These are phyloP conservation scores for Vimba vimba DNA, from an alignment of 2,113 vertebrate species.

Conservation along the genomic window DNA sequence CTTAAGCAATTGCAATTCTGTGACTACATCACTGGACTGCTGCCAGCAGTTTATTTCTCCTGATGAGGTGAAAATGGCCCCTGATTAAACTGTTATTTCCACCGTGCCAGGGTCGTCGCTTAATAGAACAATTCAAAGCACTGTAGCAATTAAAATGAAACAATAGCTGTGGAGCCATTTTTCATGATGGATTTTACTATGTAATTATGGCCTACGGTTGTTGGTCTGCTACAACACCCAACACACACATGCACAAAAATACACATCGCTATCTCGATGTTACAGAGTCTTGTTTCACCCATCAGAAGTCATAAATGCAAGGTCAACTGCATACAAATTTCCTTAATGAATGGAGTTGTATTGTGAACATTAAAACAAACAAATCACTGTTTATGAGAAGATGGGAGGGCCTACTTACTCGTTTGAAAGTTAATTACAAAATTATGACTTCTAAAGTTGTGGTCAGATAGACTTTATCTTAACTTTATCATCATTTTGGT, in stretches of 20 bases:
- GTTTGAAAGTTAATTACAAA: conserved; percentile 4
- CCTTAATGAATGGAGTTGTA: background rate
- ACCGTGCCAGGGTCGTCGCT: conserved; percentile 19
- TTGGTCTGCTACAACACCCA: background rate
- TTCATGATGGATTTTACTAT: conserved; percentile 44
- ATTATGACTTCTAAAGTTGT: background rate
- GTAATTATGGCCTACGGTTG: conserved; percentile 27
- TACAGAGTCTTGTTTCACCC: background rate
- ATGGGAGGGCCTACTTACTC: background rate
- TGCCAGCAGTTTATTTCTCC: conserved; percentile 41
- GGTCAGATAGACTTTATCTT: background rate
- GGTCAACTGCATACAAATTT: conserved; percentile 8
- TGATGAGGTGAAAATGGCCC: conserved; percentile 46
- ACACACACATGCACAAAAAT: background rate
- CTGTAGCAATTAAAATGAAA: conserved; percentile 57
- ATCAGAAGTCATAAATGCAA: background rate
- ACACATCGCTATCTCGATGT: background rate
- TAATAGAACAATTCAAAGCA: conserved; percentile 54
- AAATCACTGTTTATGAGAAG: background rate
- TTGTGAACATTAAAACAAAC: background rate
- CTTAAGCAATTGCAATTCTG: conserved; percentile 3
- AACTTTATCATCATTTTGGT: background rate
- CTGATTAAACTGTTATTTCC: conserved; percentile 54
- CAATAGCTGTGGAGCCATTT: conserved; percentile 42
- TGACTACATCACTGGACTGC: conserved; percentile 4